These are phyloP conservation scores for Sebastes hubbsi DNA, from an alignment of 2,797 vertebrate species.

Conservation along the genomic window DNA sequence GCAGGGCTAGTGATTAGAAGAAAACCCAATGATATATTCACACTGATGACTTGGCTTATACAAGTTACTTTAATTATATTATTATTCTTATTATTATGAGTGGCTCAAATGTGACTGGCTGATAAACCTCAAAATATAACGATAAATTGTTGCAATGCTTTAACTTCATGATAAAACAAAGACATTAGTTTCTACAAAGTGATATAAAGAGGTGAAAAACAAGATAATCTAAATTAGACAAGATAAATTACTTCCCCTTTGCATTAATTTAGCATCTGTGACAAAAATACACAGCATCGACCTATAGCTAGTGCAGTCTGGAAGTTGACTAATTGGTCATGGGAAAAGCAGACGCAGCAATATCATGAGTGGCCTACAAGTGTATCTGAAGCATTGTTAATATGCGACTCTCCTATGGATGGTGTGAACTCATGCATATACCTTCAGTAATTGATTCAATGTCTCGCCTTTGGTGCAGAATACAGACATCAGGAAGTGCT, in stretches of 20 bases:
- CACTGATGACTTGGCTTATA: neutral
- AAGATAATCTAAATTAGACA: too few species aligned
- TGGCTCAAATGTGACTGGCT: neutral
- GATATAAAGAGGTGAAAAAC: neutral
- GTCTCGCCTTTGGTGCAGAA: constrained; percentile 48
- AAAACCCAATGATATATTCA: neutral
- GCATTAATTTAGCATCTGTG: neutral
- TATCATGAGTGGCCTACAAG: constrained; percentile 29
- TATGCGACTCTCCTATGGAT: constrained; percentile 24
- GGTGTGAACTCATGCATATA: constrained; percentile 38
- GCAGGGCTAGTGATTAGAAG: neutral
- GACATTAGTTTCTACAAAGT: neutral
- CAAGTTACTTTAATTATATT: neutral
- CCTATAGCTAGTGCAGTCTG: neutral
- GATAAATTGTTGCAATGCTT: neutral
- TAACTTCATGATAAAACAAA: neutral
- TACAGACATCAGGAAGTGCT: constrained; percentile 65
- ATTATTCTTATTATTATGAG: neutral
- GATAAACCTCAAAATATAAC: neutral
- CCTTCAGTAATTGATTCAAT: constrained; percentile 60
- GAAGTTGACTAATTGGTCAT: neutral
- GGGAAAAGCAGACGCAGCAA: constrained; percentile 42
- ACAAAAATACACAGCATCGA: neutral
- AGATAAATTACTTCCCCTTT: neutral
- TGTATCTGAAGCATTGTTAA: constrained; percentile 36